phyloP scores from a whole-genome alignment of 2,113 vertebrate genomes.

The Scolopax mira region DNA sequence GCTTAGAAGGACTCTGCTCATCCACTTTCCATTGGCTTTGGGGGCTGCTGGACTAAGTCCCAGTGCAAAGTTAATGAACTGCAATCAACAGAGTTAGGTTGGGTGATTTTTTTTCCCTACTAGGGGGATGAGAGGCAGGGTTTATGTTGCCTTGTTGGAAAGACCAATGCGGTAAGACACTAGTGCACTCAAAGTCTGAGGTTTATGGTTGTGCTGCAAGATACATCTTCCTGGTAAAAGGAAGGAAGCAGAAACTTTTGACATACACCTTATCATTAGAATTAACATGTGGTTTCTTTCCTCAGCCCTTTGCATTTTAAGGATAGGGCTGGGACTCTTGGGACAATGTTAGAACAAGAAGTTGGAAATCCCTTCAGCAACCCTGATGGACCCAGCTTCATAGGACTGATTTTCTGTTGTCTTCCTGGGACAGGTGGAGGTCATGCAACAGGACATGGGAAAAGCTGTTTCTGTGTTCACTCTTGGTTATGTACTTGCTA shows the following conservation, averaged over 20 bases:
- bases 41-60: neutral
- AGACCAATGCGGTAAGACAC: neutral
- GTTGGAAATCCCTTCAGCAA: neutral
- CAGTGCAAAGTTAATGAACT: neutral
- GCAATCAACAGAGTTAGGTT: neutral
- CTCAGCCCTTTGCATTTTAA: neutral
- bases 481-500: neutral
- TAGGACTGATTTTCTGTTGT: neutral
- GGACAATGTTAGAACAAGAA: neutral
- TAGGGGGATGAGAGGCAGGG: neutral
- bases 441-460: neutral
- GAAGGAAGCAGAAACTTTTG: neutral
- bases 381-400: neutral
- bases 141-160: neutral
- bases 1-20: neutral
- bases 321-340: neutral
- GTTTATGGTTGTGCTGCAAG: neutral
- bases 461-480: neutral
- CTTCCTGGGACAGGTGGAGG: neutral
- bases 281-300: neutral
- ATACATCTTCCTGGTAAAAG: neutral
- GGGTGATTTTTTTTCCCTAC: neutral
- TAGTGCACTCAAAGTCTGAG: neutral
- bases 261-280: neutral
- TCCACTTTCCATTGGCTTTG: neutral